A percentile compares a stretch with the other conserved stretches of the same genome.
Conservation (phyloP, 2,888 invertebrate species). For the Halocaridina rubra region DNA sequence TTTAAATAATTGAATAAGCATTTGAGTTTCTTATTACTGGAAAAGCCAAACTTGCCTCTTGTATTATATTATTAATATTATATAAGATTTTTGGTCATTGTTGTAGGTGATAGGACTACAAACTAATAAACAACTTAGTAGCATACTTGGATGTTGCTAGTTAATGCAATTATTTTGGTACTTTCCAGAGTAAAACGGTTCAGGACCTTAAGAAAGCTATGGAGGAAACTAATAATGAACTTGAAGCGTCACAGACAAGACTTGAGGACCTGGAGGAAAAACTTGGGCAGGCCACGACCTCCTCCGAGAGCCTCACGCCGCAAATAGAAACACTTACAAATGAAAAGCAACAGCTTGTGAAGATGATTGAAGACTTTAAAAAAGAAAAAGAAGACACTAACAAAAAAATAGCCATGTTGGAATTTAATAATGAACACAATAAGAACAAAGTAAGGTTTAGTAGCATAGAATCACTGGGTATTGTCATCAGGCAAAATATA, state of each 20-base stretch:
- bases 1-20: too few relatives aligned
- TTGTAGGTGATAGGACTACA: too few relatives aligned
- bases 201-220: slow-evolving; percentile 20
- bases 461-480: too few relatives aligned
- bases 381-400: slow-evolving; percentile 27
- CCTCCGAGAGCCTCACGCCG: slow-evolving; percentile 24
- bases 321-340: slow-evolving; percentile 4
- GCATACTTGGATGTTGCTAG: too few relatives aligned
- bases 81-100: too few relatives aligned
- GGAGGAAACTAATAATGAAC: slow-evolving; percentile 31
- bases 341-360: slow-evolving; percentile 11
- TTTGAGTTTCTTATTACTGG: too few relatives aligned
- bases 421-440: slow-evolving; percentile 47
- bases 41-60: too few relatives aligned
- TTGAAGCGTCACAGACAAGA: slow-evolving; percentile 7
- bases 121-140: too few relatives aligned
- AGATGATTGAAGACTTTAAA: neutral
- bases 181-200: slow-evolving; percentile 41
- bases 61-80: too few relatives aligned
- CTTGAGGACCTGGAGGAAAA: slow-evolving; percentile 20
- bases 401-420: slow-evolving; percentile 39
- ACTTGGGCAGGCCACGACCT: slow-evolving; percentile 5
- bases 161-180: too few relatives aligned
- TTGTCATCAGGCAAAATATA: too few relatives aligned
- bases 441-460: slow-evolving; percentile 55